Evolutionary conservation across 1,140 invertebrate species (phyloP), one percentile per base, ranked within the genome.

Genomic region (Drosophila serrata): DNA sequence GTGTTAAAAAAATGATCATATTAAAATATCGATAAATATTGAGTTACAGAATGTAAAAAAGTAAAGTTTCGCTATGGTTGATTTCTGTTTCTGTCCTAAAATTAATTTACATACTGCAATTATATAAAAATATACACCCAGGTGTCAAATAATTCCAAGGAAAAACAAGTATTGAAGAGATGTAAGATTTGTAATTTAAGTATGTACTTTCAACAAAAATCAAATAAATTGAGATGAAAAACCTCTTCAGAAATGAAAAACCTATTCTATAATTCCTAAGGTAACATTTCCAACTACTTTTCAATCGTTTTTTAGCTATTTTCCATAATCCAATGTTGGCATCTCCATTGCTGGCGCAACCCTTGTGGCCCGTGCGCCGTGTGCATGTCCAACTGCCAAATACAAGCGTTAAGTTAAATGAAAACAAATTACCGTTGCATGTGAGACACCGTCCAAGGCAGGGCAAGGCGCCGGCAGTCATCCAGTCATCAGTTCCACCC

Each of bases 351-450:
- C 12, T 40, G 62, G 62, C 75, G 58, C 82, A 87, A 87, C 82
- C 82, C 82, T 69, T 55, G 63, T 55, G 63, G 75, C 35, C 17
- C 69, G 61, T 17, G 73, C 64, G 74, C 40, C 81, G 73, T 79
- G 80, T 91, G 87, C 87, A 91, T 91, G 88, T 91, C 88, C 75
- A 84, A 91, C 81, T 87, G 82, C 80, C 88, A 82, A 81, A 91
- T 81, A 91, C 81, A 91, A 91, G 82, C 88, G 81, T 85, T 88
- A 81, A 91, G 81, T 80, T 91, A 91, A 91, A 91, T 91, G 88
- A 91, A 91, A 91, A 91, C 87, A 91, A 91, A 91, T 91, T 91
- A 91, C 87, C 59, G 73, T 91, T 91, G 88, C 84, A 91, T 88
- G 87, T 65, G 84, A 73, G 65, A 51, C 40, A 68, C 60, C 56